Conservation (phyloP, 2,113 vertebrate genomes). For the Cynocephalus volans region DNA sequence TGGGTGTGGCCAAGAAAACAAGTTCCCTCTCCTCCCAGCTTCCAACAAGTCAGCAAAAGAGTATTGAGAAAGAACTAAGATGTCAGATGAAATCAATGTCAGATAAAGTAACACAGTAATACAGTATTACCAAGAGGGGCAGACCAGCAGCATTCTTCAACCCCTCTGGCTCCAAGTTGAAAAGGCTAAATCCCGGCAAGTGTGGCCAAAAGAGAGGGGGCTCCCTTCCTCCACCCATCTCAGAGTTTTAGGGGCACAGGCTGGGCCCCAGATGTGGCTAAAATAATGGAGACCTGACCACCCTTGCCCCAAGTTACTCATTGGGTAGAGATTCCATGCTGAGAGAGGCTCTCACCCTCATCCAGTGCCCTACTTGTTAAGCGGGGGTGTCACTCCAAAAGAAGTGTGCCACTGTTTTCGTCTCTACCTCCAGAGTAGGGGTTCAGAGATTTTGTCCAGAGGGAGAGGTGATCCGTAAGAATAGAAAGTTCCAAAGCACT, state of each 20-base stretch:
- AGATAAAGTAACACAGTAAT: no score
- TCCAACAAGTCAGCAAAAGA: not conserved
- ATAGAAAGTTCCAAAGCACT: not conserved
- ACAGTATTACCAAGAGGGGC: accelerated
- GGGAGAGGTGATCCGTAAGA: not conserved
- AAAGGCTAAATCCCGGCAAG: not conserved
- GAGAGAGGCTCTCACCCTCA: not conserved
- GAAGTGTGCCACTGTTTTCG: not conserved
- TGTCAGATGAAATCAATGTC: no score
- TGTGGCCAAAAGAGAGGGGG: not conserved
- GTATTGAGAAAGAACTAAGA: no score
- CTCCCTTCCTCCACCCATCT: not conserved
- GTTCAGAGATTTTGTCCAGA: not conserved
- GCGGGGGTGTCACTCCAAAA: not conserved
- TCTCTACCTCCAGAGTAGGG: not conserved
- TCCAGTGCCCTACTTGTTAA: not conserved
- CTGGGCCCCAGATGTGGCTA: not conserved
- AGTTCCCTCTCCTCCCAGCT: not conserved
- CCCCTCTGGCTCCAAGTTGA: not conserved
- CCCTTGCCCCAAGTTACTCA: not conserved
- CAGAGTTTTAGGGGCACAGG: not conserved
- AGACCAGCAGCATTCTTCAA: not conserved
- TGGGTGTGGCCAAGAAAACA: not conserved
- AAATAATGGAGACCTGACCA: not conserved
- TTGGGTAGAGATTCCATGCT: not conserved